Evolutionary conservation across 2,113 vertebrate species (phyloP).

Genomic region (Ctenomys sociabilis): DNA sequence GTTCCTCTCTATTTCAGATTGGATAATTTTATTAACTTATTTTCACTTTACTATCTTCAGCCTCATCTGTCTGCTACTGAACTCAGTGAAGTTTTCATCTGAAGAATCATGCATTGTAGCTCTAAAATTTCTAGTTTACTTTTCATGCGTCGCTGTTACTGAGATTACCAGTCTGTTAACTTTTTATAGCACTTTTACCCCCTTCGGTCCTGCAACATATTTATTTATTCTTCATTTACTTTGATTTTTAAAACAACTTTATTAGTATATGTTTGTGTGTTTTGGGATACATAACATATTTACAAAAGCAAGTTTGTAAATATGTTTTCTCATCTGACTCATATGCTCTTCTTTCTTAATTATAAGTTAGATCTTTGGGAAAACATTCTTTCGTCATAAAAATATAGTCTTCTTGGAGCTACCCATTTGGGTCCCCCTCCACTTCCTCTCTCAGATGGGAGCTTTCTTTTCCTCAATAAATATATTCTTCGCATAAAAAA

Average conservation of each 20-base stretch:
- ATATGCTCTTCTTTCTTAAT: not conserved
- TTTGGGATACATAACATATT: not conserved
- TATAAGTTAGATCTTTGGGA: not conserved
- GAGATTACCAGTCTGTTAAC: not conserved
- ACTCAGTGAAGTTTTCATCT: not conserved
- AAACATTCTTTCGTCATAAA: not conserved
- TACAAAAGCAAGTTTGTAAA: not conserved
- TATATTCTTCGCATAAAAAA: too few species aligned
- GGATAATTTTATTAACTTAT: not conserved
- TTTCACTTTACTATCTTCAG: not conserved
- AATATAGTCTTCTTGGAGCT: too few species aligned
- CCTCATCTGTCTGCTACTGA: not conserved
- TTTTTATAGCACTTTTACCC: not conserved
- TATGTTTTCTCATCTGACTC: slow-evolving; percentile 16
- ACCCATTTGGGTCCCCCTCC: too few species aligned
- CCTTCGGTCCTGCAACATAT: not conserved
- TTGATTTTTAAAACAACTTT: not conserved
- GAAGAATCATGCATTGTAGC: slow-evolving; percentile 2
- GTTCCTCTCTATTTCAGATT: not conserved
- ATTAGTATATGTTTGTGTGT: not conserved
- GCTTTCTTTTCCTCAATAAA: too few species aligned
- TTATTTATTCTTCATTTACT: not conserved
- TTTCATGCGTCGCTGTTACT: not conserved
- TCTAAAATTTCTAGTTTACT: slow-evolving; percentile 1
- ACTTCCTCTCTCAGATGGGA: too few species aligned